Conservation (phyloP, 2,113 vertebrate genomes). For the Herpetotheres cachinnans region DNA sequence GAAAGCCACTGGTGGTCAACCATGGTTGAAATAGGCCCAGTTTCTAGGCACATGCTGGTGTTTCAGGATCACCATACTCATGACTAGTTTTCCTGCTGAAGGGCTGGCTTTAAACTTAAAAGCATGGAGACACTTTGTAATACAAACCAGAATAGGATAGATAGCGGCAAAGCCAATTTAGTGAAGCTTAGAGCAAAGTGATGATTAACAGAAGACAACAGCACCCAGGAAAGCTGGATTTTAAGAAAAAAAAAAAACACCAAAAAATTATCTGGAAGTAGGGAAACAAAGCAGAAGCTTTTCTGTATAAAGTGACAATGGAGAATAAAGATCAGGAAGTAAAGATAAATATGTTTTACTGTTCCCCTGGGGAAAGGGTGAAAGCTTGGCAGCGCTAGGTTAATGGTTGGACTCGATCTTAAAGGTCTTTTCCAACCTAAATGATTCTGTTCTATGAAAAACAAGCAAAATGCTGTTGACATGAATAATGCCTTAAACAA, state of each 20-base stretch:
- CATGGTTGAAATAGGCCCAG: background rate
- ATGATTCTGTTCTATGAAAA: background rate
- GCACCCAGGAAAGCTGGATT: background rate
- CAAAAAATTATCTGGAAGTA: background rate
- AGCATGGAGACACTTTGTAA: background rate
- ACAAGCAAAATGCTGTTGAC: slow-evolving; percentile 19
- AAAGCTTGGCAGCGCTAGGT: too few relatives aligned
- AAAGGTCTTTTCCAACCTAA: too few relatives aligned
- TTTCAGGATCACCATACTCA: background rate
- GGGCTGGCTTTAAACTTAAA: background rate
- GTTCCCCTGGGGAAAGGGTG: slow-evolving; percentile 1
- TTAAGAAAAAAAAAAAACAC: background rate
- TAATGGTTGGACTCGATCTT: too few relatives aligned
- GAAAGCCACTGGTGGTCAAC: background rate
- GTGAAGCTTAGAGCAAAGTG: background rate
- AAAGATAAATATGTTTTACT: slow-evolving; percentile 39
- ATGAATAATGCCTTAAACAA: slow-evolving; percentile 3
- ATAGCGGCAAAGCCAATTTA: background rate
- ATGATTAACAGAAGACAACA: background rate
- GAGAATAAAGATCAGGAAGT: slow-evolving; percentile 39
- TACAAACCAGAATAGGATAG: background rate
- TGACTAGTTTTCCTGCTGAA: background rate
- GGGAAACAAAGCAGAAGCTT: background rate
- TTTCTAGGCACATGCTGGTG: background rate
- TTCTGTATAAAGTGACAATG: background rate